Base-by-base conservation (phyloP, 2,888 invertebrate species). In the Agrochola litura region DNA sequence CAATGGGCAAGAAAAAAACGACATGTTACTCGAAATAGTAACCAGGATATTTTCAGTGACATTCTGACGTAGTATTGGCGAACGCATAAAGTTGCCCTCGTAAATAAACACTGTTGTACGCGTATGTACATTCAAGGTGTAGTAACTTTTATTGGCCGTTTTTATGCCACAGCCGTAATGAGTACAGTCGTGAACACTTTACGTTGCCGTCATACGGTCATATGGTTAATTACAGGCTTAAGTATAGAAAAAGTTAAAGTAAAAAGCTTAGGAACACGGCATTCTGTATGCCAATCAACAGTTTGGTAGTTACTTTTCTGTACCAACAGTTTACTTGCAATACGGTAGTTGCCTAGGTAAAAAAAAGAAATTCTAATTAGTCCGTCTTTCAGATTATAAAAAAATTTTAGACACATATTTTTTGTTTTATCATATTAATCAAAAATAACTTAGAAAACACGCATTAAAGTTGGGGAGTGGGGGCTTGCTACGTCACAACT, bases 151-250 rank as follows among this genome's bases (percentile, higher is more conserved):
- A 87, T 79, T 84, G 61, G 71, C 61, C 54, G 72, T 77, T 88
- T 86, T 84, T 86, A 84, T 70, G 72, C 46, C 74, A 46, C 78
- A 67, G 52, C 63, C 67, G 41, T 84, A 84, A 84, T 86, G 79
- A 86, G 86, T 86, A 84, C 83, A 74, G 79, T 83, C 79, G 83
- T 78, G 83, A 76, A 83, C 79, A 86, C 60, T 74, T 71, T 71
- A 76, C 60, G 63, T 54, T 69, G 64, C 60, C 71, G 76, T 75
- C 76, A 41, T 75, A 46, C 75, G 82, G 73, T 75, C 61, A 41
- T 71, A 67, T 61, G 37, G 43, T 70, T 86, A 82, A 86, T 77
- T 86, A 73, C 25, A 52, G 49, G 30, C 37, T 63, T 66, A 56
- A n/a, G 68, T 70, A 79, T 58, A 22, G 54, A 72, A 72, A 64